Evolutionary conservation across 2,797 vertebrate genomes (phyloP).

Genomic region (Acipenser transmontanus): DNA sequence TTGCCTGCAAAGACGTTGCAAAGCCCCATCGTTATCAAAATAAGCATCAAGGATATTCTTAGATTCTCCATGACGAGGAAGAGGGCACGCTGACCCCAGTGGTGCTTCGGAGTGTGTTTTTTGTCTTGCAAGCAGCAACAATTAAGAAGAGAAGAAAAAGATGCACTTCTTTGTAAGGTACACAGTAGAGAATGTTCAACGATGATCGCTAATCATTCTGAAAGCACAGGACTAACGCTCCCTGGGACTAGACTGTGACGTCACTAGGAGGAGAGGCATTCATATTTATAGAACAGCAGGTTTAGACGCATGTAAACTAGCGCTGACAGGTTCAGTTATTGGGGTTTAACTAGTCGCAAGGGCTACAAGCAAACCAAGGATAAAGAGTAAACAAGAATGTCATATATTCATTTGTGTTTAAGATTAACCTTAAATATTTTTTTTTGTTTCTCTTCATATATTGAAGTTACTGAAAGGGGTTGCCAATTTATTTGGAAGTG

Average conservation of each 20-base stretch:
- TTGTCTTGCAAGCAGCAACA: conserved; percentile 9
- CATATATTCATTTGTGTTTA: too few relatives aligned
- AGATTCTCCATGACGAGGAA: conserved; percentile 47
- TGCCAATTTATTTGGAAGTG: too few relatives aligned
- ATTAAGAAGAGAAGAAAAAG: neutral
- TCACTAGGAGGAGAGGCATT: conserved; percentile 61
- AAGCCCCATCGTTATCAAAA: conserved; percentile 47
- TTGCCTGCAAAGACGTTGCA: conserved; percentile 64
- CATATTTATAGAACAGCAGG: conserved; percentile 29
- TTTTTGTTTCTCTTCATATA: too few relatives aligned
- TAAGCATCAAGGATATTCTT: conserved; percentile 46
- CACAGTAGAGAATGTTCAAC: neutral
- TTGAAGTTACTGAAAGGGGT: too few relatives aligned
- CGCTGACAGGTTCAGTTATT: conserved; percentile 2
- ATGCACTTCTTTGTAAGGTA: neutral
- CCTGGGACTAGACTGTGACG: conserved; percentile 60
- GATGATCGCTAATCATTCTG: conserved; percentile 29
- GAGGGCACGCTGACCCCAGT: conserved; percentile 29
- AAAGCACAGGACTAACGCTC: conserved; percentile 43
- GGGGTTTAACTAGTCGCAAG: too few relatives aligned
- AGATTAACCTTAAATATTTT: too few relatives aligned
- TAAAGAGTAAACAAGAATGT: too few relatives aligned
- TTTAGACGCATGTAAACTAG: conserved; percentile 4
- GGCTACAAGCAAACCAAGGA: too few relatives aligned
- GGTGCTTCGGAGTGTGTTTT: neutral